Conservation (phyloP, 2,888 invertebrate genomes). For the Trichacis sp. region DNA sequence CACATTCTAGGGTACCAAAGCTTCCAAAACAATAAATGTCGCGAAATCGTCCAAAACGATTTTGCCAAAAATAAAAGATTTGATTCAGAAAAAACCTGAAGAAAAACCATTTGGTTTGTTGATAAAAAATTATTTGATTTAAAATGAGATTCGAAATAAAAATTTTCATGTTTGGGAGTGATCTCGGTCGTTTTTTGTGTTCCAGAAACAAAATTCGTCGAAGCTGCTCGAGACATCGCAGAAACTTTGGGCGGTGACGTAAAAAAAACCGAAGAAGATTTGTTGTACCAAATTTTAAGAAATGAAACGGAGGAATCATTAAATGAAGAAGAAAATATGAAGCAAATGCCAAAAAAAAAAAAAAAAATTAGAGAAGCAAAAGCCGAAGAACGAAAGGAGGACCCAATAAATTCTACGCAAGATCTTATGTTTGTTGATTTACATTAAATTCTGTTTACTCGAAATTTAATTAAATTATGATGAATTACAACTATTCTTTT, state of each 20-base stretch:
- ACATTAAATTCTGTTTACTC: no score
- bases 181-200: no score
- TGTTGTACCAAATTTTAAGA: slow-evolving; percentile 78
- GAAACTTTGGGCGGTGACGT: slow-evolving; percentile 76
- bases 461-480: no score
- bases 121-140: not conserved
- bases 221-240: slow-evolving; percentile 82
- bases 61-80: slow-evolving; percentile 5
- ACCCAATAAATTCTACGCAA: not conserved
- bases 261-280: slow-evolving; percentile 79
- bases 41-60: slow-evolving; percentile 35
- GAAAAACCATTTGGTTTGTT: slow-evolving; percentile 30
- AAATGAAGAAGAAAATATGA: slow-evolving; percentile 5
- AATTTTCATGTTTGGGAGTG: no score
- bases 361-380: not conserved
- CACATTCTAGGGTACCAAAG: not conserved
- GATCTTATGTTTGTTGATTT: slow-evolving; percentile 6
- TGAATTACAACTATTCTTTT: no score
- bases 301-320: slow-evolving; percentile 25
- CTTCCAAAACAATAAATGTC: slow-evolving; percentile 34
- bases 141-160: no score
- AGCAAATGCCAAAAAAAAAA: no score
- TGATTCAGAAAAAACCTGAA: not conserved
- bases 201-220: slow-evolving; percentile 70
- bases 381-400: not conserved